A percentile compares a stretch with the other conserved stretches of the same genome.
Evolutionary conservation across 1,140 invertebrate genomes (phyloP).

Genomic region (Popillia japonica): DNA sequence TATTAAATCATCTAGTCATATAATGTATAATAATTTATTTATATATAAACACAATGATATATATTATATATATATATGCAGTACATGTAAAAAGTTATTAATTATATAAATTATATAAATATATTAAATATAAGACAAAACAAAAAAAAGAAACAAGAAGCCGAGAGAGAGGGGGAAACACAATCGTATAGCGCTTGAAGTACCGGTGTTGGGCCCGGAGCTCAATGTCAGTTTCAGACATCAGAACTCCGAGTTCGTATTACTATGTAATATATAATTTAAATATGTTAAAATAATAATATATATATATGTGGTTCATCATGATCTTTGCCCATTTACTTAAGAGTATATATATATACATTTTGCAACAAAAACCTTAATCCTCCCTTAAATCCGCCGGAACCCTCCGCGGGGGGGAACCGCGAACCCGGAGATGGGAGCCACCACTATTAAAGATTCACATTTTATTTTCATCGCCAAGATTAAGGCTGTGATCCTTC

Average conservation of each 20-base stretch:
- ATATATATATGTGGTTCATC: slow-evolving; percentile 54
- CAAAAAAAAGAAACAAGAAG: not conserved
- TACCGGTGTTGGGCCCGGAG: slow-evolving; percentile 42
- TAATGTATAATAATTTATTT: not conserved
- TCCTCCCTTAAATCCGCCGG: no score
- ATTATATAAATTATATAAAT: slow-evolving; percentile 1
- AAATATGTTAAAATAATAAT: slow-evolving; percentile 45
- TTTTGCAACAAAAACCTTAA: slow-evolving; percentile 15
- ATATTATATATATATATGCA: slow-evolving; percentile 1
- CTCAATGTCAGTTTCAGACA: slow-evolving; percentile 42
- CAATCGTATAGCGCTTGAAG: slow-evolving; percentile 2
- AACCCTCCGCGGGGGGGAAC: no score
- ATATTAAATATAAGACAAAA: not conserved
- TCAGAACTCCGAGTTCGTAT: slow-evolving; percentile 50
- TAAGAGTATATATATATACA: not conserved
- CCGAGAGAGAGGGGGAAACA: not conserved
- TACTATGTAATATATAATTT: slow-evolving; percentile 54
- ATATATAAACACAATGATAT: no score
- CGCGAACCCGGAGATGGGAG: no score
- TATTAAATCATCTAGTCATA: not conserved
- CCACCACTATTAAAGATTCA: no score
- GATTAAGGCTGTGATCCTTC: no score
- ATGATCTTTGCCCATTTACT: slow-evolving; percentile 52
- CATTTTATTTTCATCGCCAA: no score
- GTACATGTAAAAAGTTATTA: not conserved